These are phyloP conservation scores for Gonioctena quinquepunctata DNA, from an alignment of 1,140 invertebrate genomes.

Conservation along the genomic window DNA sequence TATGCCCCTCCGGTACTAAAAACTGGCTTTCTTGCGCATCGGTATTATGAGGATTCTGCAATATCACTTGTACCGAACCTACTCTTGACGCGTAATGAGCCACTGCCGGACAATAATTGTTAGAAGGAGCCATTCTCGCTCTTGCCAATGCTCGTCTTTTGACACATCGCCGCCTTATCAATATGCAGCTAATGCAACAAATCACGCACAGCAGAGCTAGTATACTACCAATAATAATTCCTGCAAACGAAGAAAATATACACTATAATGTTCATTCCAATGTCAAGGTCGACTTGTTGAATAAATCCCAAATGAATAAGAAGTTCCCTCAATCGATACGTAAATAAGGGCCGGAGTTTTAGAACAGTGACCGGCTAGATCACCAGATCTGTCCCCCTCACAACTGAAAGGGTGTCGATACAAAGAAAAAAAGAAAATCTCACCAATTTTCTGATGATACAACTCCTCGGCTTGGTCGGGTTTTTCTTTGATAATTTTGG, in stretches of 20 bases:
- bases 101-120: conserved; percentile 38
- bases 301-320: too few relatives aligned
- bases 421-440: too few relatives aligned
- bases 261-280: too few relatives aligned
- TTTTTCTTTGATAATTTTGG: neutral
- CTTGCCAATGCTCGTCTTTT: conserved; percentile 38
- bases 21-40: conserved; percentile 54
- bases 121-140: conserved; percentile 30
- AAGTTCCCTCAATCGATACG: too few relatives aligned
- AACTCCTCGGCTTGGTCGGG: conserved; percentile 33
- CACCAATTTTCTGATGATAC: conserved; percentile 55
- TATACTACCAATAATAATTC: conserved; percentile 42
- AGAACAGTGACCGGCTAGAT: too few relatives aligned
- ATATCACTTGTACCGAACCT: conserved; percentile 37
- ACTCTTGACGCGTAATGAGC: conserved; percentile 38
- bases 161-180: conserved; percentile 49
- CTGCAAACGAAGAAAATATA: neutral
- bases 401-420: too few relatives aligned
- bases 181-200: conserved; percentile 50
- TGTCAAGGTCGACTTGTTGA: too few relatives aligned
- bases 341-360: too few relatives aligned
- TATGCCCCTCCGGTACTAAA: conserved; percentile 45
- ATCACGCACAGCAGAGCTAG: conserved; percentile 51
- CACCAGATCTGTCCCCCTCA: too few relatives aligned
- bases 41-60: conserved; percentile 34